Evolutionary conservation across 2,797 vertebrate species (phyloP).

Genomic region (Phoxinus dragarum): DNA sequence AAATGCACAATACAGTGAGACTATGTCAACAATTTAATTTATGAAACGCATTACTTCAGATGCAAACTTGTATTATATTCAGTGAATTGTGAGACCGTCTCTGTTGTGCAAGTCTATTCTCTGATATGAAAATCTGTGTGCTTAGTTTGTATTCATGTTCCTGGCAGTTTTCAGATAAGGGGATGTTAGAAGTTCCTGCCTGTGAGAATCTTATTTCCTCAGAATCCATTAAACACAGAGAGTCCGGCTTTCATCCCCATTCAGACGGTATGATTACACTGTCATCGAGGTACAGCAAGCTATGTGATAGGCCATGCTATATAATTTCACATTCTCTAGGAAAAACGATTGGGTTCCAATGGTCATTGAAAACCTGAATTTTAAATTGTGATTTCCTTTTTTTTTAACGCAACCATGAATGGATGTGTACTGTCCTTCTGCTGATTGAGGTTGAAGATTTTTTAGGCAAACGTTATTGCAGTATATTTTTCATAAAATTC

Average conservation of each 20-base stretch:
- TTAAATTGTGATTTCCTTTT: not conserved
- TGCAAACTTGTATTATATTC: not conserved
- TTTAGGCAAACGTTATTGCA: not conserved
- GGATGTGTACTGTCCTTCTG: not conserved
- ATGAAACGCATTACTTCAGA: not conserved
- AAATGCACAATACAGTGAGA: not conserved
- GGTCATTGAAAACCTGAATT: not conserved
- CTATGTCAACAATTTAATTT: not conserved
- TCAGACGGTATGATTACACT: constrained; percentile 34
- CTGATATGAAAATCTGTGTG: constrained; percentile 10
- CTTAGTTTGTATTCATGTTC: constrained; percentile 38
- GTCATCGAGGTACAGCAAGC: constrained; percentile 1
- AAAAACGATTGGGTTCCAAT: not conserved
- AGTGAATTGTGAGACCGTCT: not conserved
- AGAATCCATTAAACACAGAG: constrained; percentile 51
- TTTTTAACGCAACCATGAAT: not conserved
- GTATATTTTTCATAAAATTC: not conserved
- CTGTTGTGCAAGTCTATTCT: not conserved
- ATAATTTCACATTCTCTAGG: not conserved
- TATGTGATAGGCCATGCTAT: not conserved
- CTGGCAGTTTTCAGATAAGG: constrained; percentile 19
- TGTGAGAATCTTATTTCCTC: constrained; percentile 56
- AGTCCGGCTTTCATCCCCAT: constrained; percentile 23
- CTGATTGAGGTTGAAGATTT: not conserved
- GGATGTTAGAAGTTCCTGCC: constrained; percentile 37